Evolutionary conservation across 2,113 vertebrate species (phyloP), one percentile per base, ranked within the genome.

Genomic region (Megaceryle maxima): DNA sequence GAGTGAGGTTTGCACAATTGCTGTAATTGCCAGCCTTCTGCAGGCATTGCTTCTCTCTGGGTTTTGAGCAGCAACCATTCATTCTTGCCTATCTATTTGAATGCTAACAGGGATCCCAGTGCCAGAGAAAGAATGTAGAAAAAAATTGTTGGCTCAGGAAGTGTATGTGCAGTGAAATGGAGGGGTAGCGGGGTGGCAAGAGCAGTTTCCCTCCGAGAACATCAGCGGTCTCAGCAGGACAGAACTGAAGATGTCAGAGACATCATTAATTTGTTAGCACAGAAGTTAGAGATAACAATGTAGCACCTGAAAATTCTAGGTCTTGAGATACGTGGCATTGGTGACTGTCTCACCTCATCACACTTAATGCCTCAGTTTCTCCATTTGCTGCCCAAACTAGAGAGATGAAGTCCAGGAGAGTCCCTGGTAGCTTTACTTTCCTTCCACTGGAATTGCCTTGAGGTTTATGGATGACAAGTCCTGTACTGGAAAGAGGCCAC

Each of bases 261-360:
- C 50, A 35, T 19, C 15, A 2, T 48, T 44, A 16, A 24, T 62
- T 78, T 59, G 11, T 51, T 77, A 75, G 62, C 41, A 11, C 3
- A 12, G 24, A 50, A 53, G 19, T 33, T 74, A 33, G 55, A 48
- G 46, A 64, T 75, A 83, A 37, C 41, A 62, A 51, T 1, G 2
- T 6, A 43, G 37, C 44, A n/a, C 11, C n/a, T 70, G 17, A 37
- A 68, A 56, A 11, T 48, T 77, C 5, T 5, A 53, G 14, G 16
- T 66, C 16, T 82, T 51, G 16, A 31, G 31, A 25, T 35, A 28
- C 0, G 0, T 16, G 17, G 11, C 7, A 5, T 4, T 37, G 37
- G 60, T 19, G 1, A 16, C 15, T 68, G 62, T 64, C n/a, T 76
- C 26, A 24, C 31, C 13, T 67, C 37, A 39, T 67, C 73, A 51